Base-by-base conservation (phyloP, 1,140 invertebrate genomes). In the Dinoponera quadriceps region DNA sequence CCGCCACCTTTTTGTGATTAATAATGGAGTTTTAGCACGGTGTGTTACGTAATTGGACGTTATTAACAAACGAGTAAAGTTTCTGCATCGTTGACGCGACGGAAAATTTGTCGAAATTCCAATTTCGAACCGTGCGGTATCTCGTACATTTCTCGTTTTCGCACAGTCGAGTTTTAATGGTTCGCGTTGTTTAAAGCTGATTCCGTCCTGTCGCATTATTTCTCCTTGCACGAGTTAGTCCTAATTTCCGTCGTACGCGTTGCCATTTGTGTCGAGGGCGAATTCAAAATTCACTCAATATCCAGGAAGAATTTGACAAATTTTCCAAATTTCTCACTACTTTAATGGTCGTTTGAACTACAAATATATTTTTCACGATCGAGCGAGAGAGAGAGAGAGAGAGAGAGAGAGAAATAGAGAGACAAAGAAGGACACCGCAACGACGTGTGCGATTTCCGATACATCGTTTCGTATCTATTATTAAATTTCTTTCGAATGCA, bases 61-160 rank as follows among this genome's bases (percentile, higher is more conserved):
- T 55, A 44, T 69, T 80, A 27, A 59, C 48, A 20, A 80, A 71
- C 4, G 11, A 20, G 57, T 57, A 57, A 38, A 78, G 48, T 59
- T 77, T 68, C 27, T n/a, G 16, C n/a, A n/a, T 38, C 48, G 13
- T 59, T 80, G 27, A 55, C 14, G 7, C 5, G n/a, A 48, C n/a
- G 29, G n/a, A 20, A 78, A 78, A 57, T 80, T 69, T 44, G 44
- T 55, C 29, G 29, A 55, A 78, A 44, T 14, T 80, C 14, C 49
- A 71, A 80, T 80, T 80, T 55, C 14, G 13, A 71, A 18, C 18
- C 20, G 25, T 22, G 14, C 57, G 57, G 25, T 25, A 27, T 78
- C 29, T 78, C 20, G 44, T 44, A 14, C 63, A 80, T 80, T 69
- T 59, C 33, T 80, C 75, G 69, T 80, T 80, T 71, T 33, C 65